phyloP scores from a whole-genome alignment of 2,113 vertebrate species.

The Rhabdomys dilectus region DNA sequence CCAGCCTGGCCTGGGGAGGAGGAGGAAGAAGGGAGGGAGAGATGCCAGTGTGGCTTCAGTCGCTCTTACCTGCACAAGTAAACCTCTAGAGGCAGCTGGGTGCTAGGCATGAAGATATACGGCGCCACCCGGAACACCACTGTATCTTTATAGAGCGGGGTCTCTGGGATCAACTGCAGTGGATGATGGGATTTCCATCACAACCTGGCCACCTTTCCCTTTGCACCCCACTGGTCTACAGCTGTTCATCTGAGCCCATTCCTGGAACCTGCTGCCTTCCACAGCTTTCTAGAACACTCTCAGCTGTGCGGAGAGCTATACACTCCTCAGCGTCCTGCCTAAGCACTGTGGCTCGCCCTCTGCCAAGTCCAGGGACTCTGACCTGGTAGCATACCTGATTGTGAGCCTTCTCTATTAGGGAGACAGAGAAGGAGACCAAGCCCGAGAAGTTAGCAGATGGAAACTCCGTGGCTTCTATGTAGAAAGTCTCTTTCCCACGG shows the following conservation, averaged over 20 bases:
- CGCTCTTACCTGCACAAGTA: slow-evolving; percentile 90
- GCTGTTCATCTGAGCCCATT: not conserved
- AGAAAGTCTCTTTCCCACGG: slow-evolving; percentile 84
- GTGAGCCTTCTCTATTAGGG: slow-evolving; percentile 85
- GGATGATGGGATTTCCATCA: rapidly evolving
- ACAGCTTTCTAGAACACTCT: not conserved
- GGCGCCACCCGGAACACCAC: slow-evolving; percentile 93
- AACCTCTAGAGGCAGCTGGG: slow-evolving; percentile 88
- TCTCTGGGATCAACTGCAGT: slow-evolving; percentile 87
- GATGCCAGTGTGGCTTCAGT: rapidly evolving
- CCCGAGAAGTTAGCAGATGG: slow-evolving; percentile 89
- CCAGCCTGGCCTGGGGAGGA: not conserved
- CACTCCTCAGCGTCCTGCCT: not conserved
- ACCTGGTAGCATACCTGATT: slow-evolving; percentile 81
- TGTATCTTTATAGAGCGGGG: slow-evolving; percentile 90
- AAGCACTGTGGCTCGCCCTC: rapidly evolving
- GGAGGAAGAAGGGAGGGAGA: not conserved
- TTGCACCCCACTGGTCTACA: not conserved
- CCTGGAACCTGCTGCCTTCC: too few species aligned
- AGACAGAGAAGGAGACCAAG: slow-evolving; percentile 83
- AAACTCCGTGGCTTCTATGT: slow-evolving; percentile 91
- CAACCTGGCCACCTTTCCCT: rapidly evolving
- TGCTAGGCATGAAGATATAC: slow-evolving; percentile 96
- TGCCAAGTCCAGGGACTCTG: not conserved
- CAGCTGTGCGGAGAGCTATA: rapidly evolving